These are phyloP conservation scores for Palythoa caribaeorum DNA, from an alignment of 92 coral and sea anemone genomes.

Conservation along the genomic window DNA sequence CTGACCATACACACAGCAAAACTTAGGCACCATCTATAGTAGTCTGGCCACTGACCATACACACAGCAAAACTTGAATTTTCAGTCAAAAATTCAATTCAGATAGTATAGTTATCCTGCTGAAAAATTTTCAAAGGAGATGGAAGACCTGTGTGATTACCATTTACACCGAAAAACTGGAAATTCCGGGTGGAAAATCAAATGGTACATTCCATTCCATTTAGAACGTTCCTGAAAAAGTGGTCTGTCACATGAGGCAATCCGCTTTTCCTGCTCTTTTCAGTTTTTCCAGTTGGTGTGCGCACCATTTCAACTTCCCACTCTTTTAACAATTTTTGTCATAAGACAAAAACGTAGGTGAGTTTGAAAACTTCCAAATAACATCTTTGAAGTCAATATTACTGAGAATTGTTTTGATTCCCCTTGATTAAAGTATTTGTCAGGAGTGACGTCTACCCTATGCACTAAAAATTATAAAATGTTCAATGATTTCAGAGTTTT, in stretches of 20 bases:
- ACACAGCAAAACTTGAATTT: no score
- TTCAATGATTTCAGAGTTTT: constrained; percentile 41
- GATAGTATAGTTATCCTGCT: no score
- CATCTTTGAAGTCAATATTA: constrained; percentile 43
- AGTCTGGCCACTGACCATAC: no score
- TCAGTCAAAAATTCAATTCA: no score
- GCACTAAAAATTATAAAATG: constrained; percentile 30
- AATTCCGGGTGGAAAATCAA: constrained; percentile 48
- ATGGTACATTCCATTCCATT: constrained; percentile 43
- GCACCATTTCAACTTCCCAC: constrained; percentile 51
- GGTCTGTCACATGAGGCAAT: constrained; percentile 34
- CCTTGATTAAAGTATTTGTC: constrained; percentile 26
- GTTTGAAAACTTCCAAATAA: constrained; percentile 52
- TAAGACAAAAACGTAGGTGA: constrained; percentile 49
- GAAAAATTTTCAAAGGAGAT: no score
- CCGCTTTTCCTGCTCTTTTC: constrained; percentile 57
- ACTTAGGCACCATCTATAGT: no score
- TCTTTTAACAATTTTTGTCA: constrained; percentile 28
- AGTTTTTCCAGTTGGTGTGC: constrained; percentile 40
- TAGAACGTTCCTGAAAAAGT: constrained; percentile 41
- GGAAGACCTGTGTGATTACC: constrained; percentile 32
- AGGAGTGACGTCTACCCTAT: constrained; percentile 20
- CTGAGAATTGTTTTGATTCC: constrained; percentile 36
- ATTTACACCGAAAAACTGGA: constrained; percentile 54
- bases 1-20: no score